Evolutionary conservation across 2,113 vertebrate species (phyloP), one percentile per base, ranked within the genome.

Genomic region (Taxidea taxus): DNA sequence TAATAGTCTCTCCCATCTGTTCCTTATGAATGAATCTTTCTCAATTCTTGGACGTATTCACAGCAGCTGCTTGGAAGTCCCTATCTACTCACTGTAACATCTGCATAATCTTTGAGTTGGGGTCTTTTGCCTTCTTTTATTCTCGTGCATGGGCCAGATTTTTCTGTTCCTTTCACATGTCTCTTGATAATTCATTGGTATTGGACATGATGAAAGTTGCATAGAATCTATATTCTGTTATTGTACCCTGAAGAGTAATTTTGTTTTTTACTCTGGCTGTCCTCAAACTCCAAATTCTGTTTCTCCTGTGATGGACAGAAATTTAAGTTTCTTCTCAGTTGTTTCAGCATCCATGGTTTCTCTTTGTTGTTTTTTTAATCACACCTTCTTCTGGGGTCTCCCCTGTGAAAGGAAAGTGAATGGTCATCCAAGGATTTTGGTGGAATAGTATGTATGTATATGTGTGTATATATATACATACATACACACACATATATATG

Each of bases 1-100:
- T 37, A 25, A 15, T 95, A 58, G 7, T 49, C 25, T 34, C 51
- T 62, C 16, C 91, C 94, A 87, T 87, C 81, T 91, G 42, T 42
- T 86, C 31, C 29, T 77, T 64, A 64, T 39, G 37, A 81, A 60
- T 68, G 18, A 13, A 27, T 72, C 29, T 86, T 91, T 60, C 62
- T 80, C 49, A 93, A 8, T 88, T 18, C 31, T 18, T 44, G 58
- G 37, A 77, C 56, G 34, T 4, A 7, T 37, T 68, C 44, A 37
- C 2, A 81, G 3, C 5, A 80, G 31, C n/a, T 89, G 5, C 42
- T 51, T 70, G 37, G 75, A 77, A 68, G 66, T 80, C 77, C 54
- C 58, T 51, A 34, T 15, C 9, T 84, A 21, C 70, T 91, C 44
- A 34, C 20, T 29, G 4, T 20, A 85, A 39, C 56, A 56, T 72